Conservation (phyloP, 2,113 vertebrate species). For the Marcusenius ussheri region DNA sequence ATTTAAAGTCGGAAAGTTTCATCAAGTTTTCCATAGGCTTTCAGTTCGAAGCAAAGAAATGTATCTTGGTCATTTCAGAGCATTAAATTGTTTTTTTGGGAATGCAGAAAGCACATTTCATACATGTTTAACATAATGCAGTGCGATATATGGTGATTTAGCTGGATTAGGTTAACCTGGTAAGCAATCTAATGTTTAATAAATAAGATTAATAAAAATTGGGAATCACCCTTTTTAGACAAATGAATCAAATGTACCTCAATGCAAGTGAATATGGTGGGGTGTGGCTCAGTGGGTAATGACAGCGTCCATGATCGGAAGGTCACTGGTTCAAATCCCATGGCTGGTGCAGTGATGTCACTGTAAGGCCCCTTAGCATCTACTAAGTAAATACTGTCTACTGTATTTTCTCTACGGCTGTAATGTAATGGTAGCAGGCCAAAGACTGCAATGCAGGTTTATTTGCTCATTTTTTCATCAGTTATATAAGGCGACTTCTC, state of each 20-base stretch:
- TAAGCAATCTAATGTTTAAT: background rate
- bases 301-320: background rate
- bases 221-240: background rate
- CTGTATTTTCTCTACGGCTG: background rate
- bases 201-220: background rate
- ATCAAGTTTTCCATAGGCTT: background rate
- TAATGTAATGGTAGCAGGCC: background rate
- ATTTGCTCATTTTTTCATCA: background rate
- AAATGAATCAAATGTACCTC: background rate
- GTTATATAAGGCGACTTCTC: background rate
- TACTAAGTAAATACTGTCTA: background rate
- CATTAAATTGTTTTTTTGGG: background rate
- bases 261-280: background rate
- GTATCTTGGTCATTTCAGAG: background rate
- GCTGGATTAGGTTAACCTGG: background rate
- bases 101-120: background rate
- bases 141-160: background rate
- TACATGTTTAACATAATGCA: background rate
- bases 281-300: background rate
- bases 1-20: background rate
- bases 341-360: background rate
- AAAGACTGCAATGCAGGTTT: background rate
- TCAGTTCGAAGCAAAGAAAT: background rate
- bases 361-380: background rate
- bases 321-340: background rate